Evolutionary conservation across 2,797 vertebrate genomes (phyloP).

Genomic region (Enteromius anoplus): DNA sequence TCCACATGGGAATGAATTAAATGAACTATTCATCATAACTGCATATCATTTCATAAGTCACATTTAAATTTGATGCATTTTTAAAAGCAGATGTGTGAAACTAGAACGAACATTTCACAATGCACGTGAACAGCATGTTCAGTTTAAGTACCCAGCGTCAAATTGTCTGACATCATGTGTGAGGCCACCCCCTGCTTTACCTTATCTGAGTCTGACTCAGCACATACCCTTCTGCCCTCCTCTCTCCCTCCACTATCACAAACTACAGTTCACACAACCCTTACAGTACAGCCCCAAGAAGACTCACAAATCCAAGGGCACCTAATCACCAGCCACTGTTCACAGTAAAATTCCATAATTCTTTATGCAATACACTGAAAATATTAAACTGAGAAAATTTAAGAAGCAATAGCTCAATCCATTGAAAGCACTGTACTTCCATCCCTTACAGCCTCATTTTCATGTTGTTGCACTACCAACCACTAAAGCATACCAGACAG

Average conservation of each 20-base stretch:
- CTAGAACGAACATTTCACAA: not conserved
- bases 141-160: slow-evolving; percentile 7
- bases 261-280: slow-evolving; percentile 26
- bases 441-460: not conserved
- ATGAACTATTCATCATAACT: not conserved
- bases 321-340: not conserved
- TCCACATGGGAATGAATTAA: not conserved
- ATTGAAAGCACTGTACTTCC: not conserved
- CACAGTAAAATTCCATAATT: not conserved
- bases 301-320: not conserved
- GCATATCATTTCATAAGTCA: not conserved
- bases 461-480: not conserved
- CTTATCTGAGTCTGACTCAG: slow-evolving; percentile 35
- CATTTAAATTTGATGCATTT: not conserved
- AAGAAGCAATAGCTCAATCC: not conserved
- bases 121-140: not conserved
- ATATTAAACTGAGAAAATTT: not conserved
- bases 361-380: slow-evolving; percentile 19
- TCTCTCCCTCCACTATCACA: not conserved
- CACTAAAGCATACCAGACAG: not conserved
- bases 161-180: slow-evolving; percentile 19
- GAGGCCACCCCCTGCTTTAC: slow-evolving; percentile 5
- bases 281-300: not conserved
- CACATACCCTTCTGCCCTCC: slow-evolving; percentile 15
- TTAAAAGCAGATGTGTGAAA: not conserved